These are phyloP conservation scores for Pyrrhia umbra DNA, from an alignment of 2,888 invertebrate species.

Conservation along the genomic window DNA sequence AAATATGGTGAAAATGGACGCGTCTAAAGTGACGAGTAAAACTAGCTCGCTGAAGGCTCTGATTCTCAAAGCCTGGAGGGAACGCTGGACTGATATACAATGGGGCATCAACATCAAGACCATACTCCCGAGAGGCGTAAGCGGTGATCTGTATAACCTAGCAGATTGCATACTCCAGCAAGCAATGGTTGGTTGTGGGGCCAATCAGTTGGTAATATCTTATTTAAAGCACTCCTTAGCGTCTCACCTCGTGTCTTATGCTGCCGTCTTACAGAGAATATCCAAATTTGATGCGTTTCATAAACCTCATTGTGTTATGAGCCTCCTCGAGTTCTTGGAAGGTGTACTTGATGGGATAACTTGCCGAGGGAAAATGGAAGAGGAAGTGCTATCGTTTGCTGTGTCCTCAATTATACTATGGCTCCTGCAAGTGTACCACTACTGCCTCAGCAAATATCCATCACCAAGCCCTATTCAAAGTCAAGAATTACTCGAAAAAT, in stretches of 20 bases:
- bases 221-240: slow-evolving; percentile 98
- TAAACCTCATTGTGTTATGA: slow-evolving; percentile 96
- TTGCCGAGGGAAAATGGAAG: slow-evolving; percentile 96
- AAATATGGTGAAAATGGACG: slow-evolving; percentile 90
- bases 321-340: slow-evolving; percentile 96
- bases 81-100: slow-evolving; percentile 98
- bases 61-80: slow-evolving; percentile 97
- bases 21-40: slow-evolving; percentile 95
- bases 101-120: slow-evolving; percentile 99
- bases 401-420: slow-evolving; percentile 95
- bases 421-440: slow-evolving; percentile 94
- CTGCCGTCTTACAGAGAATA: slow-evolving; percentile 96
- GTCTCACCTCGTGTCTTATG: slow-evolving; percentile 97
- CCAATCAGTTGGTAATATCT: slow-evolving; percentile 97
- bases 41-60: slow-evolving; percentile 95
- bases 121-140: slow-evolving; percentile 96
- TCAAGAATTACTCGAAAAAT: slow-evolving; percentile 92
- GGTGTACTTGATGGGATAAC: slow-evolving; percentile 91
- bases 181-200: slow-evolving; percentile 97
- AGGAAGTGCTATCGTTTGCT: slow-evolving; percentile 95
- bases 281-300: slow-evolving; percentile 96
- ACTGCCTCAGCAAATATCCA: slow-evolving; percentile 85
- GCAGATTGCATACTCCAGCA: slow-evolving; percentile 98
- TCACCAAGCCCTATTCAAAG: slow-evolving; percentile 87
- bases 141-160: slow-evolving; percentile 97